A percentile compares a stretch with the other conserved stretches of the same genome.
Evolutionary conservation across 2,797 vertebrate species (phyloP).

Genomic region (Sebastes wilsoni): DNA sequence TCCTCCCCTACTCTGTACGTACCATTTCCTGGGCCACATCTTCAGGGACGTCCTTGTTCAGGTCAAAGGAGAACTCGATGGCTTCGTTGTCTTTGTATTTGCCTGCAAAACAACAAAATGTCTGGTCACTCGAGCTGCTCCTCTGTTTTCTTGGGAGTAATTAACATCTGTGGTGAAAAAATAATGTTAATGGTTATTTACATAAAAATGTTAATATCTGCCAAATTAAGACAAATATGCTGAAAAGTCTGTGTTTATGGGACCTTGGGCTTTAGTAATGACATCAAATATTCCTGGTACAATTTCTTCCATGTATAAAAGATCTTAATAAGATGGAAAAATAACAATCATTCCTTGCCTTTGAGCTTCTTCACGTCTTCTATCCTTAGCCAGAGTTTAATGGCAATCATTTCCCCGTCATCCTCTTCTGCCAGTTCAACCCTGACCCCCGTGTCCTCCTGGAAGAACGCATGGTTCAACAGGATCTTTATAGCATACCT

Average conservation of each 20-base stretch:
- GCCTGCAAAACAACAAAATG: constrained; percentile 48
- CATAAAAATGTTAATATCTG: neutral
- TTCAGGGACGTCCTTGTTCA: constrained; percentile 96
- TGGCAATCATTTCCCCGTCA: constrained; percentile 98
- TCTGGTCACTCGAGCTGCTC: neutral
- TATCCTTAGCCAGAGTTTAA: constrained; percentile 98
- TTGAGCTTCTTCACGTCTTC: constrained; percentile 98
- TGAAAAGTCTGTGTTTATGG: neutral
- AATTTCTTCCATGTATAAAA: neutral
- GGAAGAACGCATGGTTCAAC: constrained; percentile 98
- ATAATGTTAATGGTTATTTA: neutral
- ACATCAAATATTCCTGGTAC: neutral
- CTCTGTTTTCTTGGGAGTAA: neutral
- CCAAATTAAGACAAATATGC: neutral
- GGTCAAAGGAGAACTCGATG: constrained; percentile 98
- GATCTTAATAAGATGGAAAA: neutral
- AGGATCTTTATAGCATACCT: constrained; percentile 98
- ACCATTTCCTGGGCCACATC: constrained; percentile 99
- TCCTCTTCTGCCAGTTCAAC: constrained; percentile 99
- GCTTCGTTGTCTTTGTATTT: constrained; percentile 99
- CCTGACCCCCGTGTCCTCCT: constrained; percentile 97
- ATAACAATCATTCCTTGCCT: constrained; percentile 69
- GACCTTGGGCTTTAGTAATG: too few species aligned
- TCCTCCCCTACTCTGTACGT: neutral
- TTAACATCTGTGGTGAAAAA: neutral